Base-by-base conservation (phyloP, 1,140 invertebrate genomes). In the Carposina sasakii region DNA sequence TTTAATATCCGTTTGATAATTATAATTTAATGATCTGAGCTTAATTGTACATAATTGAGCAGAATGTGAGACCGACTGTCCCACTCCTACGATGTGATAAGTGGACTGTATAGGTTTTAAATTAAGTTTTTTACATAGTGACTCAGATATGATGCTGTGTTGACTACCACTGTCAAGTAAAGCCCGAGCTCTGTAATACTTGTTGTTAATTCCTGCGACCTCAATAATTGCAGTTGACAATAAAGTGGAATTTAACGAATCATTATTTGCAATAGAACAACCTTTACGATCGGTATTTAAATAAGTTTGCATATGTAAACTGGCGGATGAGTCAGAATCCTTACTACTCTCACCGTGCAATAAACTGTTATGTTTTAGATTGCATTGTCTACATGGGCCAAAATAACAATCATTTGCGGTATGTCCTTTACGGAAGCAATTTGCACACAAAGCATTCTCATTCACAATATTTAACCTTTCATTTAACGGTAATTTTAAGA, bases 151-250 rank as follows among this genome's bases (percentile, higher is more conserved):
- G 34, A 60, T 52, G 13, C 50, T 48, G 26, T 54, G 48, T 39
- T 65, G 56, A 42, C 55, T 61, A 26, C 58, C 54, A 24, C 53
- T 60, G 22, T 63, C 57, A 24, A 63, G 24, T 28, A 61, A 9
- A 5, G 15, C 8, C 8, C 33, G 8, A 34, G 33, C 33, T 5
- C 8, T 34, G 15, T 34, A 13, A 5, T 15, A 13, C 5, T 34
- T 34, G 15, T 15, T 15, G 8, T 34, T 15, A 34, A 8, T 15
- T 5, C 15, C 33, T 6, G 15, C 6, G 5, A 34, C 15, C 6
- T 4, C n/a, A 4, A 39, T 13, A 19, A 19, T 6, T n/a, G 17
- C 36, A 8, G 19, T 39, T 3, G 36, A 39, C 13, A 39, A 20
- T 5, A 21, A 20, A 17, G 20, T 19, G 2, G 36, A 13, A 10